Conservation (phyloP, 2,797 vertebrate genomes). For the Vultur gryphus region DNA sequence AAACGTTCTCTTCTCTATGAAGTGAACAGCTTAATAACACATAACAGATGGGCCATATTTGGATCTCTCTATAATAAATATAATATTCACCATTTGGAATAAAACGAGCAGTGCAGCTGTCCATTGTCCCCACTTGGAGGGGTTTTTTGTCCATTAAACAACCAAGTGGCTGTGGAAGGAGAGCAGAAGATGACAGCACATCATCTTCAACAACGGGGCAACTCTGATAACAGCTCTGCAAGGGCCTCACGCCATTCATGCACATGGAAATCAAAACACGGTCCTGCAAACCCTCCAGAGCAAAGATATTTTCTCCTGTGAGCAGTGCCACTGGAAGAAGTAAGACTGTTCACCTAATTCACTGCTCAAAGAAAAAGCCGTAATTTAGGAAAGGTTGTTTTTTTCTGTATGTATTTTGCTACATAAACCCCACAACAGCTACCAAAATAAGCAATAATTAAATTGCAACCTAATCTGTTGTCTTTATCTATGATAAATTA, state of each 20-base stretch:
- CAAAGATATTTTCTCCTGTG: not conserved
- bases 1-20: constrained; percentile 5
- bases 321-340: not conserved
- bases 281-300: not conserved
- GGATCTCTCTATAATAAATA: constrained; percentile 1
- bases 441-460: not conserved
- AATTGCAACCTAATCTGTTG: not conserved
- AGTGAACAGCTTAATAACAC: constrained; percentile 44
- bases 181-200: not conserved
- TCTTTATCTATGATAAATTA: not conserved
- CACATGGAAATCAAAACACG: not conserved
- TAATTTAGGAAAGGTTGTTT: not conserved
- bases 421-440: not conserved
- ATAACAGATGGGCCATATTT: constrained; percentile 16
- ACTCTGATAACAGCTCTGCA: not conserved
- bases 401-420: not conserved
- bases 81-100: constrained; percentile 1
- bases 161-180: not conserved
- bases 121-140: not conserved
- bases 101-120: not conserved
- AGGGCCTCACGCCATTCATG: fast-evolving
- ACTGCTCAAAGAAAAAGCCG: not conserved
- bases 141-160: not conserved
- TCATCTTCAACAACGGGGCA: fast-evolving
- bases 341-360: fast-evolving